A percentile compares a stretch with the other conserved stretches of the same genome.
Conservation (phyloP, 2,797 vertebrate species). For the Aulostomus chinensis region DNA sequence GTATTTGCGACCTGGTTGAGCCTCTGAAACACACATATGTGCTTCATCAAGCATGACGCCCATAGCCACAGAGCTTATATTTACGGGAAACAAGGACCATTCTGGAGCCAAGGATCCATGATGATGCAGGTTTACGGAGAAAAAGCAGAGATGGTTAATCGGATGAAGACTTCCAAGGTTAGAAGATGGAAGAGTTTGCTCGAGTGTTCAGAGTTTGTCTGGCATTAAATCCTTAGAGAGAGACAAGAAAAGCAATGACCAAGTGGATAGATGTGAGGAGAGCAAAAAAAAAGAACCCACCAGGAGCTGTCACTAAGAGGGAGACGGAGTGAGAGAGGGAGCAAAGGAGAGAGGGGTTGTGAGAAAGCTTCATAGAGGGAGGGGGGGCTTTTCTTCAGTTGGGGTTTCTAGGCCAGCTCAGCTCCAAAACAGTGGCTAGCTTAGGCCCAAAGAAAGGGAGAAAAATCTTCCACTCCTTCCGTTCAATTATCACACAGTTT, state of each 20-base stretch:
- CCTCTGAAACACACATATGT: constrained; percentile 9
- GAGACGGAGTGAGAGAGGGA: constrained; percentile 52
- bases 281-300: constrained; percentile 61
- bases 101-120: constrained; percentile 40
- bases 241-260: constrained; percentile 48
- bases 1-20: constrained; percentile 10
- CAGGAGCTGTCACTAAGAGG: constrained; percentile 66
- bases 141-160: constrained; percentile 44
- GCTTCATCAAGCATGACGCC: constrained; percentile 31
- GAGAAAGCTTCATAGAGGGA: constrained; percentile 52
- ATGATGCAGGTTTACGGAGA: constrained; percentile 38
- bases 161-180: constrained; percentile 27
- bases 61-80: constrained; percentile 19
- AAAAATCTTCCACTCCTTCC: constrained; percentile 36
- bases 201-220: constrained; percentile 48
- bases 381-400: constrained; percentile 51
- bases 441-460: constrained; percentile 47
- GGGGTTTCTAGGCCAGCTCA: constrained; percentile 62
- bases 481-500: constrained; percentile 65
- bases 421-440: constrained; percentile 48
- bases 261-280: constrained; percentile 58
- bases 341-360: constrained; percentile 57
- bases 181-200: constrained; percentile 44
- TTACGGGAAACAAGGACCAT: constrained; percentile 28
- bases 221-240: constrained; percentile 57